These are phyloP conservation scores for Bubo scandiacus DNA, from an alignment of 2,113 vertebrate species.

Conservation along the genomic window DNA sequence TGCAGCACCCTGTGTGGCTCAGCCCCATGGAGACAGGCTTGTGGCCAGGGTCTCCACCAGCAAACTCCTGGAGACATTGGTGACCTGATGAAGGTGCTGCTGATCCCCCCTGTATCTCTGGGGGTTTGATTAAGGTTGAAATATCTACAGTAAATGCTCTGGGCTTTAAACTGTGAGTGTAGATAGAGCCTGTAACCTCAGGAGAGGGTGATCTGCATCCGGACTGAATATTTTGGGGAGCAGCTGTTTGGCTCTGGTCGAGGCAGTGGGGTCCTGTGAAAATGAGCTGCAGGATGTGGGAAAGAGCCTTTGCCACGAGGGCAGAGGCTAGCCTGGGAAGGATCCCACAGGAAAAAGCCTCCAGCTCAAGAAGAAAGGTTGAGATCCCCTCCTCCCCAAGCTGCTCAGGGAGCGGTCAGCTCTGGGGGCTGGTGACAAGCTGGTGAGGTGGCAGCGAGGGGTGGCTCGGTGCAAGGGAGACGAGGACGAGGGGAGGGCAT, in stretches of 20 bases:
- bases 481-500: background rate
- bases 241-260: background rate
- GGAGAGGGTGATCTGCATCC: background rate
- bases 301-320: background rate
- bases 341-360: background rate
- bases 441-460: background rate
- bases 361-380: background rate
- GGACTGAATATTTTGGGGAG: background rate
- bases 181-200: background rate
- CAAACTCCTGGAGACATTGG: background rate
- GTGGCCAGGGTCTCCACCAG: background rate
- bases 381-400: background rate
- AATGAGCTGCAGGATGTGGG: background rate
- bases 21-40: background rate
- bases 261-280: background rate
- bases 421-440: background rate
- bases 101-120: background rate
- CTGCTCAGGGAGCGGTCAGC: background rate
- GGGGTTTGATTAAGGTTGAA: background rate
- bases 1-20: rapidly evolving
- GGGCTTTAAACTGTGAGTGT: background rate
- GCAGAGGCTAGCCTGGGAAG: background rate
- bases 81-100: background rate
- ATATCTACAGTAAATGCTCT: background rate
- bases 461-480: background rate